Evolutionary conservation across 2,113 vertebrate species (phyloP).

Genomic region (Notiomystis cincta): DNA sequence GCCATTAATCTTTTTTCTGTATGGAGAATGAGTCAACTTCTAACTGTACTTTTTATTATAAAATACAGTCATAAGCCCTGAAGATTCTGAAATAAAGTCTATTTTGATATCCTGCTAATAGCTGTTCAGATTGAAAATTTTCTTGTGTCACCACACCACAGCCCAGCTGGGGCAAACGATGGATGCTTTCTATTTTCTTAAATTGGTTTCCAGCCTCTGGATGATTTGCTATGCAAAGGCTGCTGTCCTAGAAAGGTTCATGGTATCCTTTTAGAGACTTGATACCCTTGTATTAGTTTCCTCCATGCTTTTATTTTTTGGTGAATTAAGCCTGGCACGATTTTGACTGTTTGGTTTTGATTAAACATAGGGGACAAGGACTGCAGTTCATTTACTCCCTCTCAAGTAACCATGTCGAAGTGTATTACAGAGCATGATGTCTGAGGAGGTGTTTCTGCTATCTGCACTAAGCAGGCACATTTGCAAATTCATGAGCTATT

Average conservation of each 20-base stretch:
- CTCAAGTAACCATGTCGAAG: conserved; percentile 45
- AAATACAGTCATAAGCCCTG: not conserved
- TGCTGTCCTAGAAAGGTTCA: not conserved
- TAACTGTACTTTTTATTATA: conserved; percentile 12
- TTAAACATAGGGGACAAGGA: conserved; percentile 33
- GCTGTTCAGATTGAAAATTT: not conserved
- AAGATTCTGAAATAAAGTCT: conserved; percentile 29
- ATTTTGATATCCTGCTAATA: not conserved
- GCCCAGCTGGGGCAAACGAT: not conserved
- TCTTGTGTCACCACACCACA: not conserved
- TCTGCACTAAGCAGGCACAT: conserved; percentile 52
- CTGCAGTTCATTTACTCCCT: conserved; percentile 57
- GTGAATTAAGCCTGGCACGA: conserved; percentile 58
- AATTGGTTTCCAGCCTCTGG: conserved; percentile 4
- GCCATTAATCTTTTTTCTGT: not conserved
- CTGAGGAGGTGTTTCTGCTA: conserved; percentile 54
- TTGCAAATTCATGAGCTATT: conserved; percentile 70
- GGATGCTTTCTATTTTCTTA: conserved; percentile 5
- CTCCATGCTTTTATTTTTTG: not conserved
- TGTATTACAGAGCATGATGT: conserved; percentile 55
- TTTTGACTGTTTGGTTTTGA: conserved; percentile 31
- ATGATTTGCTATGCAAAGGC: not conserved
- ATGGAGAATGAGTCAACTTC: conserved; percentile 20
- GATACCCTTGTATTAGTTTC: conserved; percentile 24
- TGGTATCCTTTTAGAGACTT: not conserved